These are phyloP conservation scores for Gila robusta DNA, from an alignment of 2,797 vertebrate species.

Conservation along the genomic window DNA sequence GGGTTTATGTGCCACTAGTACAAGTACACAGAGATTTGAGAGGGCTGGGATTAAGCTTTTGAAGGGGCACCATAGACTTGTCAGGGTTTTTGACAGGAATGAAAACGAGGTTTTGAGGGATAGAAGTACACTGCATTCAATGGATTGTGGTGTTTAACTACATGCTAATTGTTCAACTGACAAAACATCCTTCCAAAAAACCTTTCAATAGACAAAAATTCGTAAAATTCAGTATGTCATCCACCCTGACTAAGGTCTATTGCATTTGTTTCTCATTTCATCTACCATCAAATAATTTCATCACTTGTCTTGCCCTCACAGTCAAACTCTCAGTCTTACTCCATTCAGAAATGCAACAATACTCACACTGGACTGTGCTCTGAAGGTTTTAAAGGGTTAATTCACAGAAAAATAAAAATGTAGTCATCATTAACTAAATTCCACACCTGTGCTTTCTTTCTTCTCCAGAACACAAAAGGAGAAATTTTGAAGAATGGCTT, in stretches of 20 bases:
- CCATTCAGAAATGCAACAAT: neutral
- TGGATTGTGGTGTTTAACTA: neutral
- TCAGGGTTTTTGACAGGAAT: slow-evolving; percentile 1
- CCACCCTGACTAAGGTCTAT: neutral
- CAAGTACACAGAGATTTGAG: neutral
- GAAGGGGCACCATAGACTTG: neutral
- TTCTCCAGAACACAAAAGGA: neutral
- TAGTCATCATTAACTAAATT: neutral
- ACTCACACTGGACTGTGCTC: neutral
- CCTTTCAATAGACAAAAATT: neutral
- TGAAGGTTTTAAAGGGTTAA: neutral
- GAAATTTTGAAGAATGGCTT: neutral
- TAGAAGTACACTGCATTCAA: neutral
- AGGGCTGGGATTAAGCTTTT: neutral
- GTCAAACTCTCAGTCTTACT: neutral
- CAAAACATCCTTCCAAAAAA: neutral
- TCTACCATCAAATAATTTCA: neutral
- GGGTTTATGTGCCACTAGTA: neutral
- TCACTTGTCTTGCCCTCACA: neutral
- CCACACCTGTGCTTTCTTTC: neutral
- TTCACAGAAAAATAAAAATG: neutral
- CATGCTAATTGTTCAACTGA: neutral
- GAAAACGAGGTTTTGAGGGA: neutral
- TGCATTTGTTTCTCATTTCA: slow-evolving; percentile 7
- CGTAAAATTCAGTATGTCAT: neutral